These are phyloP conservation scores for Opisthograptis luteolata DNA, from an alignment of 2,888 invertebrate species.

Conservation along the genomic window DNA sequence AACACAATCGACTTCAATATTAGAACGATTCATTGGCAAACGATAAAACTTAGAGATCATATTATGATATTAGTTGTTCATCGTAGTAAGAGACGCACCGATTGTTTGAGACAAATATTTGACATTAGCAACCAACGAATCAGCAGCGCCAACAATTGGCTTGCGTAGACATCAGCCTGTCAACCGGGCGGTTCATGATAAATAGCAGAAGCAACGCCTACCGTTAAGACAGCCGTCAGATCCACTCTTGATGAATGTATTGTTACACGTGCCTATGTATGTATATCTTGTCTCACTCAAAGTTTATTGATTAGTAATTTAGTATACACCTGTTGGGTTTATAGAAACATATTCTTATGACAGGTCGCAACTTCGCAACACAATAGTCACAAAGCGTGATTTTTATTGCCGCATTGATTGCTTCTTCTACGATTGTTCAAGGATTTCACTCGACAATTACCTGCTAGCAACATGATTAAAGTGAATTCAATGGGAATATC, in stretches of 20 bases:
- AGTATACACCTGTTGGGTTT: conserved; percentile 35
- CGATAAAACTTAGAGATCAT: too few relatives aligned
- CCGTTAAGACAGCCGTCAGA: conserved; percentile 47
- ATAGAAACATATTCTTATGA: conserved; percentile 22
- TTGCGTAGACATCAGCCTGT: conserved; percentile 52
- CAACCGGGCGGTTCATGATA: conserved; percentile 59
- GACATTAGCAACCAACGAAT: conserved; percentile 47
- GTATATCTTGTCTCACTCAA: conserved; percentile 53
- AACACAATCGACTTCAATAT: too few relatives aligned
- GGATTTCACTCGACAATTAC: conserved; percentile 49
- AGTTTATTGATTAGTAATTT: conserved; percentile 42
- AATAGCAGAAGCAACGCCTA: conserved; percentile 58
- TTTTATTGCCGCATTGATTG: conserved; percentile 47
- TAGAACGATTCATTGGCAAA: too few relatives aligned
- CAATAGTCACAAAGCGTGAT: conserved; percentile 46
- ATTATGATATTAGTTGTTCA: too few relatives aligned
- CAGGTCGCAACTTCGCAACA: too few relatives aligned
- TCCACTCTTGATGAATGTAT: conserved; percentile 56
- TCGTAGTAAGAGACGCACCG: conserved; percentile 15
- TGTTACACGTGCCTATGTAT: too few relatives aligned
- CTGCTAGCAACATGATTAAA: conserved; percentile 46
- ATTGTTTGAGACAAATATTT: conserved; percentile 52
- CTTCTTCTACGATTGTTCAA: conserved; percentile 47
- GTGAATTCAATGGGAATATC: conserved; percentile 48
- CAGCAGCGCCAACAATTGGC: conserved; percentile 53